Evolutionary conservation across 2,888 invertebrate species (phyloP), one percentile per base, ranked within the genome.

Genomic region (Nysson spinosus): DNA sequence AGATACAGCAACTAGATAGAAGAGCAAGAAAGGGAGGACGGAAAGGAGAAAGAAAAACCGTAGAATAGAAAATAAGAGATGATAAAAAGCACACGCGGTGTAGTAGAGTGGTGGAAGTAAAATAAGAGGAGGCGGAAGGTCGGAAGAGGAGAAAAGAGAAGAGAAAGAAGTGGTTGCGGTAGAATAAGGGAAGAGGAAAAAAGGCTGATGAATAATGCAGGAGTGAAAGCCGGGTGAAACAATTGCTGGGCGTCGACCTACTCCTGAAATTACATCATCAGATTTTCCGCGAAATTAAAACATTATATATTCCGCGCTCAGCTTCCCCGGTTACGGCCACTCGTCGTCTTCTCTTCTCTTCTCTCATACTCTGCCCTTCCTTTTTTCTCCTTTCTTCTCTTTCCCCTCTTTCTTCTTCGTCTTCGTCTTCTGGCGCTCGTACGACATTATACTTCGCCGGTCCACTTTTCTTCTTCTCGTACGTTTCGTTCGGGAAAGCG

Each of bases 201-300:
- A 62, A 51, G 72, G 64, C 61, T 78, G 78, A 78, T 78, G 78
- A 78, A 78, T 78, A 78, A 78, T 78, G 78, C 65, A 78, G 55
- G 57, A 72, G 70, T 58, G 74, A 78, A 76, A 76, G 69, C 77
- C 76, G 71, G 72, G 63, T 72, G 78, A 78, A 78, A 78, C 78
- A 78, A 78, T 78, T 76, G 78, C 78, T 76, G 74, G 70, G 74
- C 74, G 78, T 72, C 76, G 74, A 69, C 70, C 62, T 78, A 78
- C 67, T 78, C 70, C 47, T 75, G 70, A 76, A 78, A 78, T 78
- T 79, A 79, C 75, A 79, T 77, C 77, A 68, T 77, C 72, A 66
- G 75, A 75, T 77, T 77, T 77, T 77, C 72, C 77, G 63, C 68
- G 75, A 77, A 77, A 77, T 77, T 77, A 77, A 75, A 75, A 77